Evolutionary conservation across 2,888 invertebrate genomes (phyloP).

Genomic region (Cecidostiba fungosa): DNA sequence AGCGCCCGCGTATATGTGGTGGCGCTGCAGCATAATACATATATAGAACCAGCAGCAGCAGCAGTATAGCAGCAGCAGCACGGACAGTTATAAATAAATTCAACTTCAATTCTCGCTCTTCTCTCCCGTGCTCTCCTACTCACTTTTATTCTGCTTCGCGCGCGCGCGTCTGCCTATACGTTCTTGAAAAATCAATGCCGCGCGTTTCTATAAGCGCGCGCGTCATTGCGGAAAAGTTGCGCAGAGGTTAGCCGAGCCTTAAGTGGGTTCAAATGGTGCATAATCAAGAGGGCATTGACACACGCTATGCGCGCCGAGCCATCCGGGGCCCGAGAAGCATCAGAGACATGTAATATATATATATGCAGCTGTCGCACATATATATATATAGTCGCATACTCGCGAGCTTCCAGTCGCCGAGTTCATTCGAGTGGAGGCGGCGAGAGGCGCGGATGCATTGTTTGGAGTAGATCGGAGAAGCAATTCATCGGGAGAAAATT

Average conservation of each 20-base stretch:
- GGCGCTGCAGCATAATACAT: too few species aligned
- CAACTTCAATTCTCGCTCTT: constrained; percentile 38
- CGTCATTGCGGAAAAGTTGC: constrained; percentile 31
- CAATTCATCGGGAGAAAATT: constrained; percentile 54
- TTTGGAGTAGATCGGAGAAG: constrained; percentile 49
- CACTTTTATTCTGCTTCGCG: background rate
- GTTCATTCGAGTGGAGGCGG: constrained; percentile 15
- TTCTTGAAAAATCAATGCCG: constrained; percentile 54
- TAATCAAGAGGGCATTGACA: constrained; percentile 60
- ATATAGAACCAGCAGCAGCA: too few species aligned
- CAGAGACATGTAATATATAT: too few species aligned
- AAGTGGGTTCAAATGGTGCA: constrained; percentile 52
- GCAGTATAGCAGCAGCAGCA: background rate
- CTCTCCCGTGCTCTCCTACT: constrained; percentile 10
- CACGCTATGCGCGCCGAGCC: background rate
- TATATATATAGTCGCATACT: too few species aligned
- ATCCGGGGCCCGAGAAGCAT: background rate
- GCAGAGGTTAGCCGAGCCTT: background rate
- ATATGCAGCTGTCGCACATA: background rate
- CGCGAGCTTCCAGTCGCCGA: background rate
- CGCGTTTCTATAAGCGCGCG: background rate
- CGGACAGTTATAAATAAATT: constrained; percentile 55
- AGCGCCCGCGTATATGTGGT: background rate
- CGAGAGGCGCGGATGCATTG: constrained; percentile 5
- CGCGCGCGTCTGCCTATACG: background rate